phyloP scores from a whole-genome alignment of 2,888 invertebrate genomes.

The Neelides folsomi region DNA sequence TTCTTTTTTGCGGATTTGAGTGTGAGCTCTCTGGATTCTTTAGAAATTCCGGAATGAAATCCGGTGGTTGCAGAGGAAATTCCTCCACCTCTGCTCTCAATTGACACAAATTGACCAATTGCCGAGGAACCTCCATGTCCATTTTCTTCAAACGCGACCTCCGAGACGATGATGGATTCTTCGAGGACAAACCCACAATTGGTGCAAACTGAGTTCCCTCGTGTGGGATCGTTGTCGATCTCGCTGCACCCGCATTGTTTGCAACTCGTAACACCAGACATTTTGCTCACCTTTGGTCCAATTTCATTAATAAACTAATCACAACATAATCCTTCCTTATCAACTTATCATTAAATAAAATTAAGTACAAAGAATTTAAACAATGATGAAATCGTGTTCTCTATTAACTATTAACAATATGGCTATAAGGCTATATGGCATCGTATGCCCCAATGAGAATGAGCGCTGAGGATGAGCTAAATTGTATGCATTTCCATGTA shows the following conservation, averaged over 20 bases:
- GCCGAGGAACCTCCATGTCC: constrained; percentile 74
- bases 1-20: constrained; percentile 73
- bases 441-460: no score
- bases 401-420: no score
- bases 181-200: constrained; percentile 92
- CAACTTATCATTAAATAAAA: no score
- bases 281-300: constrained; percentile 3
- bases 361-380: no score
- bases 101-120: constrained; percentile 84
- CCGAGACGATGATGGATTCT: constrained; percentile 90
- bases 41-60: constrained; percentile 64
- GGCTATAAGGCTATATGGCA: no score
- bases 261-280: constrained; percentile 59
- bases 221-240: constrained; percentile 28
- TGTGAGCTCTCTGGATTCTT: constrained; percentile 86
- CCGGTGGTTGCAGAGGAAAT: constrained; percentile 37
- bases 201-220: constrained; percentile 92
- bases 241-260: constrained; percentile 64
- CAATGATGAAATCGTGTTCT: no score
- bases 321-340: no score
- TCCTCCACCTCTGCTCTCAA: constrained; percentile 72
- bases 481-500: no score
- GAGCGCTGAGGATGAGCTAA: no score
- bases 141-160: constrained; percentile 90
- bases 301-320: no score